Base-by-base conservation (phyloP, 2,888 invertebrate genomes). In the Drosophila conformis region DNA sequence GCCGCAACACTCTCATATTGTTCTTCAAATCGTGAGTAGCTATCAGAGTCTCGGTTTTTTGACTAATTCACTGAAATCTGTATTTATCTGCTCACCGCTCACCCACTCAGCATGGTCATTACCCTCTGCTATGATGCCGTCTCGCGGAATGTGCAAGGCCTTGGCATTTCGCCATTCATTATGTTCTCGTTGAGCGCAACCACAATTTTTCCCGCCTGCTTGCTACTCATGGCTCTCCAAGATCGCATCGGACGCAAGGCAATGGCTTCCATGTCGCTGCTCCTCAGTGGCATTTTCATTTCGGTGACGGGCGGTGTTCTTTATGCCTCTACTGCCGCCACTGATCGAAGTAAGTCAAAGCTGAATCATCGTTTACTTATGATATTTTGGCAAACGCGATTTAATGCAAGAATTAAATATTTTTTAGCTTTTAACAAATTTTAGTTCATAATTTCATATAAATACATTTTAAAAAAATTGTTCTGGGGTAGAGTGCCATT, bases 71-170 rank as follows among this genome's bases (percentile, higher is more conserved):
- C 25, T 2, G 8, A 38, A 27, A 42, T 51, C 53, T 65, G n/a
- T 38, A 21, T 53, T 10, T 54, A 13, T 64, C 29, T 49, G 35
- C 36, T 25, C 35, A 38, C 49, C 76, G n/a, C 52, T 48, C 42
- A 36, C 59, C 58, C 63, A 36, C 79, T 38, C 67, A 95, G 95
- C 67, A 95, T 95, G 94, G 94, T 95, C 36, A 93, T 95, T 88
- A 95, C 95, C 21, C 91, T 95, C 33, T 94, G 94, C 83, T 95
- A 95, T 82, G 95, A 95, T 83, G 94, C 94, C 18, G 94, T 95
- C 56, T 94, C 95, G 8, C 93, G 94, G 61, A 94, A 95, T 83
- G 94, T 95, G 10, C 94, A 94, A 85, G 94, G 94, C 74, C 91
- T 94, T 71, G 94, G 94, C 53, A 93, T 94, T 78, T 94, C 94